phyloP scores from a whole-genome alignment of 2,888 invertebrate genomes.

The Noctua pronuba region DNA sequence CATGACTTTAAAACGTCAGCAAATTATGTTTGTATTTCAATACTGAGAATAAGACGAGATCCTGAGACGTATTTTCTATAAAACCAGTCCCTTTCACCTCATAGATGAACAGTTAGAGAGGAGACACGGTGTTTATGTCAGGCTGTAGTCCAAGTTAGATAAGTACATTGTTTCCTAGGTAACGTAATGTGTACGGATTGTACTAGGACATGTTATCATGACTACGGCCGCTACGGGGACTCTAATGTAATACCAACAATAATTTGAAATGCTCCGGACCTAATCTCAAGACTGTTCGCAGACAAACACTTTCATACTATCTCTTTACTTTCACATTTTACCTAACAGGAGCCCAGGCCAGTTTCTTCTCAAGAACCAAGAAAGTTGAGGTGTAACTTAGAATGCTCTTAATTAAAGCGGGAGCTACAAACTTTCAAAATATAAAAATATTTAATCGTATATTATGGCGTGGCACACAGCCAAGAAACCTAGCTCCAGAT shows the following conservation, averaged over 20 bases:
- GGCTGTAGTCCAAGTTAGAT: background rate
- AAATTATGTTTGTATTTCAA: background rate
- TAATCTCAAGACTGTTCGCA: background rate
- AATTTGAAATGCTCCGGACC: background rate
- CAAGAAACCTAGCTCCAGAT: slow-evolving; percentile 42
- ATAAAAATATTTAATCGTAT: slow-evolving; percentile 43
- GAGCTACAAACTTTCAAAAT: slow-evolving; percentile 48
- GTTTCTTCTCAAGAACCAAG: slow-evolving; percentile 16
- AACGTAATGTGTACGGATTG: background rate
- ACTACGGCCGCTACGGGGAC: background rate
- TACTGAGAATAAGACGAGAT: background rate
- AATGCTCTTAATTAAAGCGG: slow-evolving; percentile 45
- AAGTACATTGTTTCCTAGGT: slow-evolving; percentile 7
- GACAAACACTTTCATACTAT: slow-evolving; percentile 18
- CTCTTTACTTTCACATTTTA: slow-evolving; percentile 8
- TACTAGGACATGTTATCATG: slow-evolving; percentile 21
- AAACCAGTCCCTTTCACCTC: background rate
- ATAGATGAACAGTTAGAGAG: background rate
- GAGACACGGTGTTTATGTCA: background rate
- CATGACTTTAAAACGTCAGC: background rate
- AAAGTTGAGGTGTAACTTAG: slow-evolving; percentile 44
- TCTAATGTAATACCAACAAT: slow-evolving; percentile 1
- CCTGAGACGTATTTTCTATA: background rate
- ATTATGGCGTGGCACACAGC: slow-evolving; percentile 54
- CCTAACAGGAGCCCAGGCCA: background rate